These are phyloP conservation scores for Eumeta japonica DNA, from an alignment of 1,140 invertebrate genomes.

Conservation along the genomic window DNA sequence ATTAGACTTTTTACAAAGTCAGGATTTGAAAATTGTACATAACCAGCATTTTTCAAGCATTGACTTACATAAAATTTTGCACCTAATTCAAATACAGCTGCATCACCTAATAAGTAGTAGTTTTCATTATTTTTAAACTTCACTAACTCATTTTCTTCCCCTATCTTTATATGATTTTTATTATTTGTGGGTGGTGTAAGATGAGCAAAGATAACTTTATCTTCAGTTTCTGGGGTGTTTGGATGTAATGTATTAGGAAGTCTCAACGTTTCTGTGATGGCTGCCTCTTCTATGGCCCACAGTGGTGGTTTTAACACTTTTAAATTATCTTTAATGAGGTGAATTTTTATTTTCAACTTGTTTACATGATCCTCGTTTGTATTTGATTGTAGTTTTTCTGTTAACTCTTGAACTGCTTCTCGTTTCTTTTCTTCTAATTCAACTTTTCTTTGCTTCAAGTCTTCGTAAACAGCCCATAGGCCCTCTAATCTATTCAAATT, in stretches of 20 bases:
- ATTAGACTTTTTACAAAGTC: slow-evolving; percentile 68
- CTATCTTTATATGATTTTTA: slow-evolving; percentile 62
- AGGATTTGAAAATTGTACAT: slow-evolving; percentile 61
- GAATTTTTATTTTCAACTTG: slow-evolving; percentile 55
- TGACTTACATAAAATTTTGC: slow-evolving; percentile 57
- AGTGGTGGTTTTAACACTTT: slow-evolving; percentile 58
- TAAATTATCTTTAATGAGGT: slow-evolving; percentile 61
- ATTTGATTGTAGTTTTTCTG: slow-evolving; percentile 29
- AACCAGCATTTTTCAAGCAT: slow-evolving; percentile 49
- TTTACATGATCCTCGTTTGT: slow-evolving; percentile 43
- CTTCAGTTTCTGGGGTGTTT: slow-evolving; percentile 55
- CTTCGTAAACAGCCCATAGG: slow-evolving; percentile 37
- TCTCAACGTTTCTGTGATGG: slow-evolving; percentile 58
- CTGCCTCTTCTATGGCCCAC: slow-evolving; percentile 63
- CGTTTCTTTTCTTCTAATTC: slow-evolving; percentile 40
- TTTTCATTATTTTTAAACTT: slow-evolving; percentile 60
- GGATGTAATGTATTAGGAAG: slow-evolving; percentile 67
- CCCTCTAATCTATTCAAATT: slow-evolving; percentile 32
- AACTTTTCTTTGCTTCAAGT: slow-evolving; percentile 40
- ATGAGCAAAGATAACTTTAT: slow-evolving; percentile 49
- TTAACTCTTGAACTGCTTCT: slow-evolving; percentile 31
- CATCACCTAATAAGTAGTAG: slow-evolving; percentile 64
- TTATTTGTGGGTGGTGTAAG: slow-evolving; percentile 27
- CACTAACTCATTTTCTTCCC: slow-evolving; percentile 53
- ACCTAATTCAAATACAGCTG: slow-evolving; percentile 66